Conservation (phyloP, 92 coral and sea anemone species). For the Diadumene lineata region DNA sequence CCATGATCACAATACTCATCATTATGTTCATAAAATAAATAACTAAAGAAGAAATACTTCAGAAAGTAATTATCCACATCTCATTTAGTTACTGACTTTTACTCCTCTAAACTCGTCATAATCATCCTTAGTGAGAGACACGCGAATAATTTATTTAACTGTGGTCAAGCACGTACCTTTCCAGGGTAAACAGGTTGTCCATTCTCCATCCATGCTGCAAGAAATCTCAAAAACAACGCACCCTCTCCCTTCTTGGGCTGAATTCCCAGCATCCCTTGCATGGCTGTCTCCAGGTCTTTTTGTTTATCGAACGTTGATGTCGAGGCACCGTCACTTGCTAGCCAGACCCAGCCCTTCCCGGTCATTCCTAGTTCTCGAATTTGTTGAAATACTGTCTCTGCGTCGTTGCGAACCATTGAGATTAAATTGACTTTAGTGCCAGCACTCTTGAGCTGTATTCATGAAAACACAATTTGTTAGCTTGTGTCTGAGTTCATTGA, state of each 20-base stretch:
- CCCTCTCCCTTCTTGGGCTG: slow-evolving; percentile 99
- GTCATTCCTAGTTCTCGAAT: slow-evolving; percentile 97
- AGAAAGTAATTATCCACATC: too few species aligned
- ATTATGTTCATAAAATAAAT: too few species aligned
- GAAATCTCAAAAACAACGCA: slow-evolving; percentile 76
- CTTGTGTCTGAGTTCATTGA: not conserved
- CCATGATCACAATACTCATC: too few species aligned
- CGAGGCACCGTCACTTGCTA: slow-evolving; percentile 93
- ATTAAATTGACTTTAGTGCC: slow-evolving; percentile 91
- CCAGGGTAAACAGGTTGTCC: slow-evolving; percentile 82
- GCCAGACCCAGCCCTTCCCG: slow-evolving; percentile 97
- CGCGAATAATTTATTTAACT: too few species aligned
- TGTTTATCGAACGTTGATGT: slow-evolving; percentile 86
- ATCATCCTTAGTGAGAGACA: too few species aligned
- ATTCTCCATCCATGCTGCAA: slow-evolving; percentile 84
- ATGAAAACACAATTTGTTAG: not conserved
- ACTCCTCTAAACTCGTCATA: too few species aligned
- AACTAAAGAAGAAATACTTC: too few species aligned
- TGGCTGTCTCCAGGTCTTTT: slow-evolving; percentile 80
- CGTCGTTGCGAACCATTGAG: slow-evolving; percentile 95
- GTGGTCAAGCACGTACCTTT: not conserved
- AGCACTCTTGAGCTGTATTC: slow-evolving; percentile 69
- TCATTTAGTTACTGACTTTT: too few species aligned
- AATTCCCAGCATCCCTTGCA: slow-evolving; percentile 98
- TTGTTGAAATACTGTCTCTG: slow-evolving; percentile 98